Evolutionary conservation across 2,113 vertebrate species (phyloP).

Genomic region (Lucifuga dentata): DNA sequence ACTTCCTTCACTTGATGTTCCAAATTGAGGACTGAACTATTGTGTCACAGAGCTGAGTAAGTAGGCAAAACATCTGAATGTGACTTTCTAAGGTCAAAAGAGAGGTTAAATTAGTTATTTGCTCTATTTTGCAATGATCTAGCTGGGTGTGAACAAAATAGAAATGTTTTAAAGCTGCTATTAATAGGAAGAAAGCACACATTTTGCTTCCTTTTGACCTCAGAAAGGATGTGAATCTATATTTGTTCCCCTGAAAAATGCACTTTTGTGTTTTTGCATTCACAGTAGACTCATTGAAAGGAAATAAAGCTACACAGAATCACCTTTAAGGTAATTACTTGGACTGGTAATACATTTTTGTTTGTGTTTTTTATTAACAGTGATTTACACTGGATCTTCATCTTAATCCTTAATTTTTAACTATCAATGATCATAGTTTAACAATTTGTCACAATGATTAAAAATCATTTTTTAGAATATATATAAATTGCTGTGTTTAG

Average conservation of each 20-base stretch:
- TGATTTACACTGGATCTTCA: no score
- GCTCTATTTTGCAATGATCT: not conserved
- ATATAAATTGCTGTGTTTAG: no score
- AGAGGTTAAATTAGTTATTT: not conserved
- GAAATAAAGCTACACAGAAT: conserved; percentile 2
- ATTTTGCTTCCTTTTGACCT: no score
- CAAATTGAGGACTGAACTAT: conserved; percentile 78
- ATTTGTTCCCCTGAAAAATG: no score
- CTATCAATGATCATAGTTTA: no score
- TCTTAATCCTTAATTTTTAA: no score
- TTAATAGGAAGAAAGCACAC: no score
- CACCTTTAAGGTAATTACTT: conserved; percentile 38
- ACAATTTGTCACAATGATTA: no score
- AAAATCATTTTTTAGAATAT: no score
- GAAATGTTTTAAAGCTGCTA: not conserved
- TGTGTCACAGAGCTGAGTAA: conserved; percentile 84
- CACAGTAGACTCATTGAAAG: conserved; percentile 60
- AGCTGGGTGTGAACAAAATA: not conserved
- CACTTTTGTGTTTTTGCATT: conserved; percentile 84
- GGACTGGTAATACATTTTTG: conserved; percentile 5
- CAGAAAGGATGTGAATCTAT: no score
- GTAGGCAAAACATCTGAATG: conserved; percentile 36
- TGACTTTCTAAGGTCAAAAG: not conserved
- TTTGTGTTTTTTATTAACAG: no score
- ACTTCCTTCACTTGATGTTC: conserved; percentile 54